Percentiles rank a stretch among this genome's conserved stretches.
These are phyloP conservation scores for Eustalomyia histrio DNA, from an alignment of 2,888 invertebrate genomes.

Conservation along the genomic window DNA sequence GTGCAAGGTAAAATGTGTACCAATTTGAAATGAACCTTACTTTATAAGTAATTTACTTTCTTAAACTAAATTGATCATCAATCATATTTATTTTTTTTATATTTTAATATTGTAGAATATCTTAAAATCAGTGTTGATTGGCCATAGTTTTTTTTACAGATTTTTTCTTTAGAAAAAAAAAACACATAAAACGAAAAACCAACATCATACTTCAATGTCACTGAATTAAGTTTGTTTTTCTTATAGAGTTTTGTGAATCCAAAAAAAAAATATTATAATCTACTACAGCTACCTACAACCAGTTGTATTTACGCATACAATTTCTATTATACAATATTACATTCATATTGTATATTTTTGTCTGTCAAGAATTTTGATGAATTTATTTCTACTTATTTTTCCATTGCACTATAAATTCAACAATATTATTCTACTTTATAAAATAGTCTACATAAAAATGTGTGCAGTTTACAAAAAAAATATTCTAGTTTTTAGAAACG, in stretches of 20 bases:
- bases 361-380: constrained; percentile 61
- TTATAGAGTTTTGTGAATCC: constrained; percentile 11
- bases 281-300: not conserved
- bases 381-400: constrained; percentile 51
- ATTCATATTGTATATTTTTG: constrained; percentile 56
- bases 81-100: too few relatives aligned
- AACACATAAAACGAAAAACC: constrained; percentile 7
- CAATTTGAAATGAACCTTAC: too few relatives aligned
- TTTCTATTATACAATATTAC: constrained; percentile 16
- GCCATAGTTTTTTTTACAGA: not conserved
- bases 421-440: constrained; percentile 15
- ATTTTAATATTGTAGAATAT: too few relatives aligned
- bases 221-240: constrained; percentile 52
- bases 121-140: not conserved
- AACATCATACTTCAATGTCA: constrained; percentile 55
- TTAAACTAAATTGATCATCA: too few relatives aligned
- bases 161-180: not conserved
- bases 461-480: not conserved
- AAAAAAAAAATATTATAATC: constrained; percentile 27
- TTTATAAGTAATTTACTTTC: too few relatives aligned
- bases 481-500: not conserved
- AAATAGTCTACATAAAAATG: constrained; percentile 22
- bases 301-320: not conserved
- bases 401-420: not conserved
- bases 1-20: too few relatives aligned